Evolutionary conservation across 1,140 invertebrate genomes (phyloP).

Genomic region (Drosophila melanica): DNA sequence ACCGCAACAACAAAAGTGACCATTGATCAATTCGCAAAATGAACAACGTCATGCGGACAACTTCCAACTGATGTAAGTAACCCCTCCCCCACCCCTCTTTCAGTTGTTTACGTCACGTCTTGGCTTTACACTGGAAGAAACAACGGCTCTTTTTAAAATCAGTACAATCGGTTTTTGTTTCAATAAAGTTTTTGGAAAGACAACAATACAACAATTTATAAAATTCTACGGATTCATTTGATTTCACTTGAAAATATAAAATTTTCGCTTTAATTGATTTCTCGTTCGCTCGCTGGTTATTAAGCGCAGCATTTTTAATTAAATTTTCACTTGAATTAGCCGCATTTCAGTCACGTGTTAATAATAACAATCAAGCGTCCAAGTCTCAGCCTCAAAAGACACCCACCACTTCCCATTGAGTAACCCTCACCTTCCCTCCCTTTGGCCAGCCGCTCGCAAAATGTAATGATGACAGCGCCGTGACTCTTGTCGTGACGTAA

Average conservation of each 20-base stretch:
- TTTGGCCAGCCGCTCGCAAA: neutral
- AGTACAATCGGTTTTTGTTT: too few species aligned
- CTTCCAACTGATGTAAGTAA: conserved; percentile 13
- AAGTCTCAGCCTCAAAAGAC: neutral
- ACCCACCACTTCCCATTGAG: too few species aligned
- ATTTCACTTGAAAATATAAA: neutral
- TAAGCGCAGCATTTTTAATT: conserved; percentile 74
- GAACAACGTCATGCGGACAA: conserved; percentile 63
- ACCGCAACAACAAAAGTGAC: conserved; percentile 39
- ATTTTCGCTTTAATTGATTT: neutral
- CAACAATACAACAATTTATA: too few species aligned
- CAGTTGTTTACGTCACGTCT: conserved; percentile 62
- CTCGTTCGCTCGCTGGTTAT: conserved; percentile 41
- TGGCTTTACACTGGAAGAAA: neutral
- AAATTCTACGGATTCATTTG: too few species aligned
- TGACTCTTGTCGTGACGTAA: conserved; percentile 49
- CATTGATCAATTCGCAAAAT: conserved; percentile 75
- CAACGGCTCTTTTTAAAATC: too few species aligned
- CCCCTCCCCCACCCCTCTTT: conserved; percentile 1
- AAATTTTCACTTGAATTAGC: conserved; percentile 78
- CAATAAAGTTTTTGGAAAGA: too few species aligned
- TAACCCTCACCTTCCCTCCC: neutral
- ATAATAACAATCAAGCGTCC: conserved; percentile 79
- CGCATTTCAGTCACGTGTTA: conserved; percentile 75
- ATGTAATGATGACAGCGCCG: conserved; percentile 35